Evolutionary conservation across 2,797 vertebrate species (phyloP).

Genomic region (Rhynchonycteris naso): DNA sequence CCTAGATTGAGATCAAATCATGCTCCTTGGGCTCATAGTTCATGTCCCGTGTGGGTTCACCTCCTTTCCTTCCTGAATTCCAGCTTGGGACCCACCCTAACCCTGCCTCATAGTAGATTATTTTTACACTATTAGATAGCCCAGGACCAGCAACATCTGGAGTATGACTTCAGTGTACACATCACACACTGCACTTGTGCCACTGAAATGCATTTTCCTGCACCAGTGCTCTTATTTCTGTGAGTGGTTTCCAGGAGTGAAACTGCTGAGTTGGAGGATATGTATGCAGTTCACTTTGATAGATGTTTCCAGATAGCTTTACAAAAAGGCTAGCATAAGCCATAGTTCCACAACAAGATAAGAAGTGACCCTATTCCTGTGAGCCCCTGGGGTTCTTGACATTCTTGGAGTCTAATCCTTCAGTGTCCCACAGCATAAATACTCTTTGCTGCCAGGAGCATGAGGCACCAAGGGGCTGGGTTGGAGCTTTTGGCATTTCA

Average conservation of each 20-base stretch:
- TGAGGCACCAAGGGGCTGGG: not conserved
- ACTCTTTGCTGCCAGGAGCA: not conserved
- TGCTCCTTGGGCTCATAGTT: not conserved
- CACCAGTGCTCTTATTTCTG: not conserved
- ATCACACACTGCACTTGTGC: not conserved
- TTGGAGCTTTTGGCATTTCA: not conserved
- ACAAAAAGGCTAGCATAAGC: not conserved
- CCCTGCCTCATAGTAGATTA: not conserved
- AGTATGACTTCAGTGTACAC: not conserved
- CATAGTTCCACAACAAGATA: not conserved
- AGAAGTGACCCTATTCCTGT: not conserved
- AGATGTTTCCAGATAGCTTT: constrained; percentile 11
- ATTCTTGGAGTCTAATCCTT: not conserved
- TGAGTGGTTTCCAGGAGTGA: not conserved
- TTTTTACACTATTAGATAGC: not conserved
- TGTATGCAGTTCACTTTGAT: not conserved
- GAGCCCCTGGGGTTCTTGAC: not conserved
- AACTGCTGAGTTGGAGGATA: not conserved
- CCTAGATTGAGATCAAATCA: not conserved
- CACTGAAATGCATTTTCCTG: not conserved
- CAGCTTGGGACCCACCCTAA: not conserved
- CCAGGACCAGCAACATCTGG: not conserved
- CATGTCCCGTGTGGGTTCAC: too few species aligned
- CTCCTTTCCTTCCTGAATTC: not conserved
- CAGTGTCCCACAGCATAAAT: not conserved